Evolutionary conservation across 2,113 vertebrate species (phyloP).

Genomic region (Melanerpes aurifrons): DNA sequence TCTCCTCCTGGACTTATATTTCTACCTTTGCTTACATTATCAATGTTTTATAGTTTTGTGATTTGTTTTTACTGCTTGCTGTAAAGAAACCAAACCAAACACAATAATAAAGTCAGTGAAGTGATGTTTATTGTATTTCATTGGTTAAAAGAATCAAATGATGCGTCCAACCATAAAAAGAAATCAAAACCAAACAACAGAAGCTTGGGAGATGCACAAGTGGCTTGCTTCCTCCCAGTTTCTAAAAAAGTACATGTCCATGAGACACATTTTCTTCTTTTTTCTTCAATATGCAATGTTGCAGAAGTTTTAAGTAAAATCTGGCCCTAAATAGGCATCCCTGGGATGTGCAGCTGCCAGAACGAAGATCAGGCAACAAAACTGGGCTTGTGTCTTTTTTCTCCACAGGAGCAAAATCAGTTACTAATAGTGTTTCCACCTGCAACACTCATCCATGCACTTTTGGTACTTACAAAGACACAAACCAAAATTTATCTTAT

Average conservation of each 20-base stretch:
- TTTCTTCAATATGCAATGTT: neutral
- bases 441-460: too few species aligned
- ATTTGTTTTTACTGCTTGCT: neutral
- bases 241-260: neutral
- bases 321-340: neutral
- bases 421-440: too few species aligned
- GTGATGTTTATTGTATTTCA: neutral
- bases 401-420: too few species aligned
- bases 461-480: too few species aligned
- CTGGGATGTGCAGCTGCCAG: constrained; percentile 35
- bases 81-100: neutral
- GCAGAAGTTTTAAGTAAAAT: constrained; percentile 41
- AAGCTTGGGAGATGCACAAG: neutral
- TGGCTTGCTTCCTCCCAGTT: constrained; percentile 35
- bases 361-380: constrained; percentile 31
- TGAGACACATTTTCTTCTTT: constrained; percentile 2
- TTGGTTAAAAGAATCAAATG: neutral
- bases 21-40: neutral
- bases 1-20: neutral
- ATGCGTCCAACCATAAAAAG: neutral
- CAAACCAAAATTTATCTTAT: too few species aligned
- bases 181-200: neutral
- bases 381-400: neutral
- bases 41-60: neutral
- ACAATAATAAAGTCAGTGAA: neutral